Conservation (phyloP, 2,888 invertebrate genomes). For the Tachina grossa region DNA sequence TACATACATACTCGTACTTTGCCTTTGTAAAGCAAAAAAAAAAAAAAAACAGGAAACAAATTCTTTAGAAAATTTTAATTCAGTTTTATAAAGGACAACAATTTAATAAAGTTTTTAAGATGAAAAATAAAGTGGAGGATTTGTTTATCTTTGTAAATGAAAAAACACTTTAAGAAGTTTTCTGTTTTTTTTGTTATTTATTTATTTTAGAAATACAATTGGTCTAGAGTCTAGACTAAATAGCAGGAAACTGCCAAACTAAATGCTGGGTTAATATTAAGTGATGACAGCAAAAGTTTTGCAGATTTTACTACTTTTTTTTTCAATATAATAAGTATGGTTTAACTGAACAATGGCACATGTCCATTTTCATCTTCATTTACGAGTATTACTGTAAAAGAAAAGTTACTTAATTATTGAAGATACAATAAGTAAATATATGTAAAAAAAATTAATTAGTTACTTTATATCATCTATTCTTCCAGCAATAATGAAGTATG, state of each 20-base stretch:
- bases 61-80: constrained; percentile 36
- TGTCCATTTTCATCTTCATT: too few species aligned
- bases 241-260: background rate
- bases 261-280: background rate
- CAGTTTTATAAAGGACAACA: constrained; percentile 49
- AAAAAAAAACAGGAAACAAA: background rate
- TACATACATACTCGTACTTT: background rate
- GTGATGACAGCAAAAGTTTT: constrained; percentile 49
- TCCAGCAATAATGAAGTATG: too few species aligned
- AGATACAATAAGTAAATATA: too few species aligned
- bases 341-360: too few species aligned
- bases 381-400: too few species aligned
- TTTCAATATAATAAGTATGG: background rate
- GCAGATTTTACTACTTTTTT: constrained; percentile 50
- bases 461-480: too few species aligned
- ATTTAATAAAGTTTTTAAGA: constrained; percentile 17
- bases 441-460: too few species aligned
- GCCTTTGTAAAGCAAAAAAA: background rate
- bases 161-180: constrained; percentile 48
- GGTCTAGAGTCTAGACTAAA: constrained; percentile 55
- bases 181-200: background rate
- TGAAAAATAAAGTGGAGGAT: background rate
- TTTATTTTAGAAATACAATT: constrained; percentile 33
- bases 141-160: constrained; percentile 4
- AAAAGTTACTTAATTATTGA: too few species aligned